A percentile compares a stretch with the other conserved stretches of the same genome.
phyloP scores from a whole-genome alignment of 2,797 vertebrate species.

The Chanos chanos region DNA sequence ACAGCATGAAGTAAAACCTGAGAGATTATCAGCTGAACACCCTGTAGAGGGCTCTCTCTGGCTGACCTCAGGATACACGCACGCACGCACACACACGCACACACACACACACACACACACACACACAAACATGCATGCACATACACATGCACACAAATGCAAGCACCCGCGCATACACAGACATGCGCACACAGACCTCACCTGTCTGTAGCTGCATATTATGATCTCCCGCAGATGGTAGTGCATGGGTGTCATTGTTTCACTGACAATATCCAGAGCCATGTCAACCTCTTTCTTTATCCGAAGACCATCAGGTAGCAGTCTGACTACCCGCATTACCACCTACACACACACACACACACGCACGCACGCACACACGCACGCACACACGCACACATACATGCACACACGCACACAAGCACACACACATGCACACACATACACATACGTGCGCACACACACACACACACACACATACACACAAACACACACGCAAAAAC shows the following conservation, averaged over 20 bases:
- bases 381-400: neutral
- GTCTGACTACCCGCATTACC: constrained; percentile 78
- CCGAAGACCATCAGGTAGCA: constrained; percentile 84
- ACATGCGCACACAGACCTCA: constrained; percentile 37
- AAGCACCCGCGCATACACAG: neutral
- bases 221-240: constrained; percentile 96
- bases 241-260: constrained; percentile 99
- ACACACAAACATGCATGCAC: neutral
- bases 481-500: too few relatives aligned
- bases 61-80: too few relatives aligned
- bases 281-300: constrained; percentile 95
- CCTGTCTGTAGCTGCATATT: constrained; percentile 93
- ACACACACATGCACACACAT: neutral
- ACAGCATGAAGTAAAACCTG: too few relatives aligned
- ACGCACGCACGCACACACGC: constrained; percentile 4
- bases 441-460: neutral
- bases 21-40: too few relatives aligned
- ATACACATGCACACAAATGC: neutral
- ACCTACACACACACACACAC: constrained; percentile 33
- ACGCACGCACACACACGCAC: too few relatives aligned
- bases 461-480: too few relatives aligned
- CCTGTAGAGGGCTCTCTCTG: too few relatives aligned
- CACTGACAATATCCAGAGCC: constrained; percentile 90
- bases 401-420: neutral
- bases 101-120: too few relatives aligned